A percentile compares a stretch with the other conserved stretches of the same genome.
phyloP scores from a whole-genome alignment of 2,888 invertebrate genomes.

The Conops quadrifasciatus region DNA sequence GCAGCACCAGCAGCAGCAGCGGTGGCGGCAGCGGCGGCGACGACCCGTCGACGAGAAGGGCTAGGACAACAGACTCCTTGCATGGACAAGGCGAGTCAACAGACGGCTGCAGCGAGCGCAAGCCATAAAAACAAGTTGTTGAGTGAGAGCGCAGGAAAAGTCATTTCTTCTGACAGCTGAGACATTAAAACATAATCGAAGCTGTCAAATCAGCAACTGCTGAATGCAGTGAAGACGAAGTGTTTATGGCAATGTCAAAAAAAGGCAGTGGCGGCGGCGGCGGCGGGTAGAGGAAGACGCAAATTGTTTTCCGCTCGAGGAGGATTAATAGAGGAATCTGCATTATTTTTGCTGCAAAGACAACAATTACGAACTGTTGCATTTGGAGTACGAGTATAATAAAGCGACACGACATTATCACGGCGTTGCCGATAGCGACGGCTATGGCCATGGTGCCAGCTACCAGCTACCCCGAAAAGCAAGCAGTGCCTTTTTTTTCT shows the following conservation, averaged over 20 bases:
- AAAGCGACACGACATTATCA: too few species aligned
- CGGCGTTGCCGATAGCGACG: too few species aligned
- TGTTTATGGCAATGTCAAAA: constrained; percentile 14
- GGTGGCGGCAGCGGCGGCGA: not conserved
- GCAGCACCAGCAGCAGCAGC: too few species aligned
- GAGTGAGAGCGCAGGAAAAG: constrained; percentile 31
- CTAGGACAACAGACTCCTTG: too few species aligned
- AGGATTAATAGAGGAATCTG: too few species aligned
- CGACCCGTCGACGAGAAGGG: not conserved
- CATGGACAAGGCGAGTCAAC: not conserved
- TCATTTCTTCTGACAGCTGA: constrained; percentile 31
- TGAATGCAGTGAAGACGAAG: constrained; percentile 16
- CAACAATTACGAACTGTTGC: too few species aligned
- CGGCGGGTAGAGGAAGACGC: not conserved
- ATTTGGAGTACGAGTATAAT: too few species aligned
- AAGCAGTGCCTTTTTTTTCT: too few species aligned
- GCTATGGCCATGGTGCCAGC: too few species aligned
- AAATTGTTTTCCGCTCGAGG: not conserved
- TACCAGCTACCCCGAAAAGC: too few species aligned
- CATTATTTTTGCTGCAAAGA: too few species aligned
- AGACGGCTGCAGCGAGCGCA: not conserved
- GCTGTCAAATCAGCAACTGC: constrained; percentile 33
- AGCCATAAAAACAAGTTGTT: constrained; percentile 30
- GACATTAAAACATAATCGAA: constrained; percentile 34
- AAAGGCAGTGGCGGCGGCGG: not conserved